Evolutionary conservation across 1,140 invertebrate species (phyloP).

Genomic region (Nylanderia fulva): DNA sequence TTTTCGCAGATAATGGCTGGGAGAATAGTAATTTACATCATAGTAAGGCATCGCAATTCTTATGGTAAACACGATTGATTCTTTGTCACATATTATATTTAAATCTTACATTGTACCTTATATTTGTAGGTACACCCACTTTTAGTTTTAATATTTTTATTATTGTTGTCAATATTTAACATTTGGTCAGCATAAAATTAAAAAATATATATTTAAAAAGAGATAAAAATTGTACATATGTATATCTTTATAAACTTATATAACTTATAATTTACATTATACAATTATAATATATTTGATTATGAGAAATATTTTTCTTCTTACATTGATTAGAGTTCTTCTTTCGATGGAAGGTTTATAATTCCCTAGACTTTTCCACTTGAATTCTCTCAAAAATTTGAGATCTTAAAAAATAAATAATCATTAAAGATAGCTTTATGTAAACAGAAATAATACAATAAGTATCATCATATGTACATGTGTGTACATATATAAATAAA

Average conservation of each 20-base stretch:
- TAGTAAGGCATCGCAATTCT: neutral
- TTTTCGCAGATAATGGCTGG: neutral
- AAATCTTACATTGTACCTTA: no score
- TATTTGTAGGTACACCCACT: neutral
- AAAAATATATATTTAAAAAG: neutral
- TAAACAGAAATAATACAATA: neutral
- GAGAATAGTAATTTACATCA: conserved; percentile 12
- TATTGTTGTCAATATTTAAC: neutral
- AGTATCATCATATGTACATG: no score
- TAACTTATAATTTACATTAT: neutral
- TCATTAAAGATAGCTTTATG: neutral
- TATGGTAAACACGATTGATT: neutral
- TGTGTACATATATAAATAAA: no score
- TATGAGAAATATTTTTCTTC: neutral
- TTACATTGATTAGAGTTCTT: neutral
- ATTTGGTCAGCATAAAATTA: neutral
- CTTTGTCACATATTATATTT: neutral
- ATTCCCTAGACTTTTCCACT: neutral
- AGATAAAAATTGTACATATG: neutral
- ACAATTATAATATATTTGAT: neutral
- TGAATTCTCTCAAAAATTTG: neutral
- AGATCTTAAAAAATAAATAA: neutral
- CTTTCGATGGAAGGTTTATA: neutral
- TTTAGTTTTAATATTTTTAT: neutral
- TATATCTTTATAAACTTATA: neutral